Conservation (phyloP, 2,797 vertebrate genomes). For the Setipinna tenuifilis region DNA sequence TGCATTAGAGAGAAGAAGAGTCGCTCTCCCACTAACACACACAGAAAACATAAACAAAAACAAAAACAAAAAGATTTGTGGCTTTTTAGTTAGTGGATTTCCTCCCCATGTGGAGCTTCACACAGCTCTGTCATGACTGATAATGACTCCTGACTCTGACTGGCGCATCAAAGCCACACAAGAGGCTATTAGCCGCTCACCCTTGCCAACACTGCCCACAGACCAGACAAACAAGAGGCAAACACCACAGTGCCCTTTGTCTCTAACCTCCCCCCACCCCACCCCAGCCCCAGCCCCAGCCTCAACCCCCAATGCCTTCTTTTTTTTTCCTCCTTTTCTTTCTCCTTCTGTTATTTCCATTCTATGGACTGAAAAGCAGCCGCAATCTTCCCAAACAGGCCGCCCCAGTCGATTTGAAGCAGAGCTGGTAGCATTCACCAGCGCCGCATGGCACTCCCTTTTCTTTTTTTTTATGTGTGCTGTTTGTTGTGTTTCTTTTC, state of each 20-base stretch:
- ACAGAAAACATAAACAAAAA: no score
- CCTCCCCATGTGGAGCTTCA: neutral
- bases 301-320: no score
- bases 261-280: neutral
- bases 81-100: neutral
- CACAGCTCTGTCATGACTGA: neutral
- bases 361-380: conserved; percentile 33
- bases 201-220: neutral
- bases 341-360: neutral
- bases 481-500: neutral
- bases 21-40: neutral
- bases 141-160: neutral
- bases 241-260: neutral
- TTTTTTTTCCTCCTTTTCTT: neutral
- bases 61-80: neutral
- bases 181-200: neutral
- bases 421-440: neutral
- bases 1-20: neutral
- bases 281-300: no score
- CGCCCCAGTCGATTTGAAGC: conserved; percentile 27
- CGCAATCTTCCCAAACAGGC: conserved; percentile 62
- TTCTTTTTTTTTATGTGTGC: neutral
- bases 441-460: neutral
- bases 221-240: neutral
- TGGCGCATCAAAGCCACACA: neutral